phyloP scores from a whole-genome alignment of 2,113 vertebrate species.

The Heptranchias perlo region DNA sequence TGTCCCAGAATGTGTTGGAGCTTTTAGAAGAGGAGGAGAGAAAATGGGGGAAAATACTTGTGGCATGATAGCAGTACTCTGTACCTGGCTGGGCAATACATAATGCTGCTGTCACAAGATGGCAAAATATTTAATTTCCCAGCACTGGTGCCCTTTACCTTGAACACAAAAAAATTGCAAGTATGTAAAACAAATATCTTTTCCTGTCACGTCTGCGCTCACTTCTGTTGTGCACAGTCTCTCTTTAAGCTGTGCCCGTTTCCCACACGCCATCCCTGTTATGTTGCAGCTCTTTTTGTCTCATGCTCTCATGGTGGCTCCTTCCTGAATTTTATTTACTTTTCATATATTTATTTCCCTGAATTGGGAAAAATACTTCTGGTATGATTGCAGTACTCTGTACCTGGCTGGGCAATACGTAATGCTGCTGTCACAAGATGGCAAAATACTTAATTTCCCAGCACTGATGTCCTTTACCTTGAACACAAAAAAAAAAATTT shows the following conservation, averaged over 20 bases:
- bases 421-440: background rate
- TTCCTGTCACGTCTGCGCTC: too few species aligned
- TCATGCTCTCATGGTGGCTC: background rate
- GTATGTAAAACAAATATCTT: background rate
- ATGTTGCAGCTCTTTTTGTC: background rate
- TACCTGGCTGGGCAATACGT: too few species aligned
- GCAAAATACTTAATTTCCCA: background rate
- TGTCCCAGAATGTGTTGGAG: background rate
- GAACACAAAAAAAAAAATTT: background rate
- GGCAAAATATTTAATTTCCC: background rate
- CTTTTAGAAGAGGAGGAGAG: background rate
- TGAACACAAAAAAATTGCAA: background rate
- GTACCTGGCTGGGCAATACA: too few species aligned
- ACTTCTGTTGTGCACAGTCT: too few species aligned
- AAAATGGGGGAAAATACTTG: background rate
- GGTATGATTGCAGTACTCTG: background rate
- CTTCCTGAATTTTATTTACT: background rate
- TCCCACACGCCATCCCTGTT: too few species aligned
- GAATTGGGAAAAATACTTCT: background rate
- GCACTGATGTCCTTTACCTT: background rate
- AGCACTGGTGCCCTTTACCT: background rate
- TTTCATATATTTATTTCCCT: constrained; percentile 33
- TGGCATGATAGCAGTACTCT: background rate
- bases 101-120: background rate
- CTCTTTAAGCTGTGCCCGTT: too few species aligned